These are phyloP conservation scores for Asbolus verrucosus DNA, from an alignment of 1,140 invertebrate genomes.

Conservation along the genomic window DNA sequence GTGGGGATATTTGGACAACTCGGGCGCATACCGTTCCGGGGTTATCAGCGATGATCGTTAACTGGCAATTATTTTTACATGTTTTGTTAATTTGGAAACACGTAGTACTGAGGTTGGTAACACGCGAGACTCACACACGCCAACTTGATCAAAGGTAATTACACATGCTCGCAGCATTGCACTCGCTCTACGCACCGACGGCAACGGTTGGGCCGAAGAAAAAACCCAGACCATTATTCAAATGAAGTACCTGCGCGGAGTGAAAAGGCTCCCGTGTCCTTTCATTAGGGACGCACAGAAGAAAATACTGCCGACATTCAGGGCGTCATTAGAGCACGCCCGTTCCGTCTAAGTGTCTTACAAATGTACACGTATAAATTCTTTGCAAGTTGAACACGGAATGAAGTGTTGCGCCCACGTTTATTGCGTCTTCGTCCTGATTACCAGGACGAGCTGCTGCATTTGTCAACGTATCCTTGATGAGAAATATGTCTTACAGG, in stretches of 20 bases:
- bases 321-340: constrained; percentile 56
- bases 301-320: constrained; percentile 41
- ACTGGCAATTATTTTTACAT: constrained; percentile 43
- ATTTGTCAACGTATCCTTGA: constrained; percentile 48
- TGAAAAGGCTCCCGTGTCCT: constrained; percentile 41
- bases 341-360: constrained; percentile 54
- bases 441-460: constrained; percentile 48
- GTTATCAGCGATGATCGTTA: constrained; percentile 37
- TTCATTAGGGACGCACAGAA: constrained; percentile 48
- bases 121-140: constrained; percentile 46
- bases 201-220: background rate
- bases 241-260: constrained; percentile 41
- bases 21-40: no score
- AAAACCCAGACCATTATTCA: constrained; percentile 25
- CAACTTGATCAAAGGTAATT: constrained; percentile 38
- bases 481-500: constrained; percentile 36
- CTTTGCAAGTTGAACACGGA: constrained; percentile 53
- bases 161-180: constrained; percentile 13
- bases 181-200: constrained; percentile 1
- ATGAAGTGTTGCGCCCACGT: constrained; percentile 51
- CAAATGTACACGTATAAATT: constrained; percentile 59
- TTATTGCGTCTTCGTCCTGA: constrained; percentile 50
- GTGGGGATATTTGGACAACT: no score
- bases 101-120: constrained; percentile 27
- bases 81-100: constrained; percentile 51